Evolutionary conservation across 2,113 vertebrate genomes (phyloP).

Genomic region (Macquaria australasica): DNA sequence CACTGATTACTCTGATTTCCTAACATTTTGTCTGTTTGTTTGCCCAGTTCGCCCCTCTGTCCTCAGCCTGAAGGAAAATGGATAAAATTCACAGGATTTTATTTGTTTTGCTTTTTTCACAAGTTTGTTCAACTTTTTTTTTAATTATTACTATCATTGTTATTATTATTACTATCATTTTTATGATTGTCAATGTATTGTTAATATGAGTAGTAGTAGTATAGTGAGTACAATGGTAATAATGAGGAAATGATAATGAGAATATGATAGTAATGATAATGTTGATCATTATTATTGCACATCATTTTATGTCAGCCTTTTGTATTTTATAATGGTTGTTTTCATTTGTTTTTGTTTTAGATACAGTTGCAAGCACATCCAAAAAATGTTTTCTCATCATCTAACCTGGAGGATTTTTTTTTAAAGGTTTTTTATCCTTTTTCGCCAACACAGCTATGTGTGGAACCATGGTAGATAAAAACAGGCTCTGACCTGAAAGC

Average conservation of each 20-base stretch:
- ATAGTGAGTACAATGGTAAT: conserved; percentile 67
- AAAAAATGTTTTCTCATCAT: conserved; percentile 84
- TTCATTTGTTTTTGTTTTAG: conserved; percentile 65
- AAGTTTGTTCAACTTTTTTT: conserved; percentile 69
- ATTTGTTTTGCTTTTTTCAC: conserved; percentile 83
- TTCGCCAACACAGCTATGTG: conserved; percentile 84
- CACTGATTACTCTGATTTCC: conserved; percentile 77
- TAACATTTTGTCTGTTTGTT: conserved; percentile 85
- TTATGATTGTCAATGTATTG: conserved; percentile 71
- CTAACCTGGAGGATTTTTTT: conserved; percentile 82
- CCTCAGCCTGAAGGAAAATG: conserved; percentile 84
- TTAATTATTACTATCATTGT: conserved; percentile 67
- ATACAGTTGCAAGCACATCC: conserved; percentile 60
- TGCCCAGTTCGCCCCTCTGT: conserved; percentile 83
- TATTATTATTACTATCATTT: conserved; percentile 88
- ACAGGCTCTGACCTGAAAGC: conserved; percentile 79
- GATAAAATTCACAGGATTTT: conserved; percentile 64
- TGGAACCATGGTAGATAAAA: conserved; percentile 81
- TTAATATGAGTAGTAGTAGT: conserved; percentile 69
- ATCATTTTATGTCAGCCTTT: conserved; percentile 88
- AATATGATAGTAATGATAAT: conserved; percentile 76
- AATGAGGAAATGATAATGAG: conserved; percentile 64
- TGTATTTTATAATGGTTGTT: conserved; percentile 90
- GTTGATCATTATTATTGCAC: conserved; percentile 86
- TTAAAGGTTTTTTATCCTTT: conserved; percentile 72